phyloP scores from a whole-genome alignment of 2,797 vertebrate species.

The Cephalopachus bancanus region DNA sequence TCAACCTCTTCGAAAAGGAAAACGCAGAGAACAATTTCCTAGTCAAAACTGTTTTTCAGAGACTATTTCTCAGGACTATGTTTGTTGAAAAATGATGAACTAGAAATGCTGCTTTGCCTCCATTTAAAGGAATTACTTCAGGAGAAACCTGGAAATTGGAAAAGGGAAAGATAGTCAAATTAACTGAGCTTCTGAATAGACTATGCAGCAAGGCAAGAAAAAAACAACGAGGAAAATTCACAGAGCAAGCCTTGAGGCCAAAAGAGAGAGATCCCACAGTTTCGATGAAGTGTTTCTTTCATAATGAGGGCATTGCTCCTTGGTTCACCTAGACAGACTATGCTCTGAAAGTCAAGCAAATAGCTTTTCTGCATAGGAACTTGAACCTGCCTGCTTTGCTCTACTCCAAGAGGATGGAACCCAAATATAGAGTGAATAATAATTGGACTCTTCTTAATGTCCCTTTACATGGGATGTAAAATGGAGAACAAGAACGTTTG shows the following conservation, averaged over 20 bases:
- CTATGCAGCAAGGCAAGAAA: not conserved
- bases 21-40: not conserved
- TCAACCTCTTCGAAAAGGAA: not conserved
- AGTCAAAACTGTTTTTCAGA: not conserved
- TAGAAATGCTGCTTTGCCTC: not conserved
- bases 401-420: not conserved
- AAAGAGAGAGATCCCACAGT: not conserved
- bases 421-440: not conserved
- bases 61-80: not conserved
- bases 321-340: not conserved
- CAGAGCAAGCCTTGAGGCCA: not conserved
- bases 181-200: not conserved
- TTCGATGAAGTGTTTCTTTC: not conserved
- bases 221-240: conserved; percentile 25
- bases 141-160: not conserved
- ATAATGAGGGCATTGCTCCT: not conserved
- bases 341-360: not conserved
- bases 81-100: not conserved
- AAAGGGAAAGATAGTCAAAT: not conserved
- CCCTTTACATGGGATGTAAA: not conserved
- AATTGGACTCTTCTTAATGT: not conserved
- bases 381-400: not conserved
- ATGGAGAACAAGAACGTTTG: not conserved
- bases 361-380: fast-evolving
- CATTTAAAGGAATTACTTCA: not conserved